Evolutionary conservation across 2,113 vertebrate genomes (phyloP), one percentile per base, ranked within the genome.

Genomic region (Myiopsitta monachus): DNA sequence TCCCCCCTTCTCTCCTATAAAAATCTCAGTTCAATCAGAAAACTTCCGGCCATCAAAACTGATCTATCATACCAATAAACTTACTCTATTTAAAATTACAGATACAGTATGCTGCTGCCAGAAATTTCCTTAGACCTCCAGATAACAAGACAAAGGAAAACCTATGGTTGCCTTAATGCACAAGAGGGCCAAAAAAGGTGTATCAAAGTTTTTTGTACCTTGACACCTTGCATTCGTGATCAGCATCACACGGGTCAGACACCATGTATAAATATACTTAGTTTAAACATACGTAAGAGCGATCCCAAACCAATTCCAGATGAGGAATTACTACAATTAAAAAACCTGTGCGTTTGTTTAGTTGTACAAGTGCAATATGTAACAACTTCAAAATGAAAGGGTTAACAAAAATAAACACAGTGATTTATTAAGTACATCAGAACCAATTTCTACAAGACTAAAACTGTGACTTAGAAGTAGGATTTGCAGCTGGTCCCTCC

Each of bases 361-460:
- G 94, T 97, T 97, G 82, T 91, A 95, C 83, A 98, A 98, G 95
- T 97, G 94, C 96, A 97, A 84, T 93, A 95, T 86, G 96, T 94
- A 96, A 90, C 86, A 86, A 94, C 67, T 97, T 95, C 61, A 94
- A 96, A 97, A 92, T 76, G 89, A 95, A 98, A 96, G 68, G 59
- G 74, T 92, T 92, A 96, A 96, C 84, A 95, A 96, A 97, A 96
- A 91, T 61, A 43, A 97, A 94, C 61, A 95, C 86, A 96, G 43
- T 36, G 84, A 96, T 94, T 97, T 96, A 97, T 78, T 96, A 76
- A 39, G 46, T 78, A 69, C 27, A 93, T 67, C 14, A 52, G 73
- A 97, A 96, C 51, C 52, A 91, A 95, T 95, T 94, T 66, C 93
- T 95, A 92, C 38, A 96, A 94, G 81, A 97, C 82, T 86, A 82